phyloP scores from a whole-genome alignment of 2,113 vertebrate genomes.

The Steatornis caripensis region DNA sequence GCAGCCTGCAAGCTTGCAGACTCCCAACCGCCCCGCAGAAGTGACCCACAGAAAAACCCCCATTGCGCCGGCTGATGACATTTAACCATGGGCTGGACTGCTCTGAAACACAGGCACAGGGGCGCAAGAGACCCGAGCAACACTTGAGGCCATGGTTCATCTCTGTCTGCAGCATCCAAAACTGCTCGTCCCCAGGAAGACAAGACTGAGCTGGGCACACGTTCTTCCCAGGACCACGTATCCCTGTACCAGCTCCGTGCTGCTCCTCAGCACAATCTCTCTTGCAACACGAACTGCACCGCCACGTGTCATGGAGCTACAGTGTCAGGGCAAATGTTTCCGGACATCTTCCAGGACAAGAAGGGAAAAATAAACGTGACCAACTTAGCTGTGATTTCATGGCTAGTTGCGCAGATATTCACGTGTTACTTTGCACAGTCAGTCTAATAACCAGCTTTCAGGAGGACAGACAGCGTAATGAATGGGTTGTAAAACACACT shows the following conservation, averaged over 20 bases:
- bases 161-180: background rate
- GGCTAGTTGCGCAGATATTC: slow-evolving; percentile 70
- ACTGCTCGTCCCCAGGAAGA: background rate
- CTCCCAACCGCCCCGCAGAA: background rate
- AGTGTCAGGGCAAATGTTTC: background rate
- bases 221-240: background rate
- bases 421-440: slow-evolving; percentile 64
- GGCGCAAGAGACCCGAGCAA: background rate
- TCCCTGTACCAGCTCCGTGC: background rate
- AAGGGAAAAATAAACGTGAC: background rate
- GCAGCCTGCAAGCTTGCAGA: background rate
- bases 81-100: rapidly evolving
- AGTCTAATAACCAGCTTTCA: slow-evolving; percentile 76
- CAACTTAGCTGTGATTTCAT: slow-evolving; percentile 64
- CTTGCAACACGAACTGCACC: rapidly evolving
- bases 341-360: background rate
- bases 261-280: background rate
- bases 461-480: slow-evolving; percentile 77
- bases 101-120: rapidly evolving
- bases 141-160: background rate
- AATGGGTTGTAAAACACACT: slow-evolving; percentile 73
- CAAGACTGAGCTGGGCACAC: background rate
- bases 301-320: rapidly evolving
- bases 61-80: rapidly evolving
- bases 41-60: background rate